Evolutionary conservation across 2,113 vertebrate genomes (phyloP).

Genomic region (Lasiurus cinereus): DNA sequence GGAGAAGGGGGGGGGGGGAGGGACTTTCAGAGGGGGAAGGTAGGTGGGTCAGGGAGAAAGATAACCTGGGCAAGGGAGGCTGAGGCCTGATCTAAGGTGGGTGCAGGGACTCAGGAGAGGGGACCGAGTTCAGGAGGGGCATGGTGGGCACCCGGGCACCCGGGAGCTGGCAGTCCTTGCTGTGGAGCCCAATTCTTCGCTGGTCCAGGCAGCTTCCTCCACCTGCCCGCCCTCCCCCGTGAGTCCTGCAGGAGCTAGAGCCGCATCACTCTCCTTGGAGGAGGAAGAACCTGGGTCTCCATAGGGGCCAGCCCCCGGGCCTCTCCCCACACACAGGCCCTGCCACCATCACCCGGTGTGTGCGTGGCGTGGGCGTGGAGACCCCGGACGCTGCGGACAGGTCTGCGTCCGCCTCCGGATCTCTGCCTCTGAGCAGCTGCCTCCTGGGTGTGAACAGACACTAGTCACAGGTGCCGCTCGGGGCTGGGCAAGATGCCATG

Average conservation of each 20-base stretch:
- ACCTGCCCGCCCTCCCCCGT: too few species aligned
- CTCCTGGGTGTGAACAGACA: background rate
- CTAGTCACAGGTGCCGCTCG: accelerated
- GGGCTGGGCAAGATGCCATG: accelerated
- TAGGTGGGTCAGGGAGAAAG: background rate
- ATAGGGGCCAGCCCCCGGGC: accelerated
- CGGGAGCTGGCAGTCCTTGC: accelerated
- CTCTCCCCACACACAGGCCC: background rate
- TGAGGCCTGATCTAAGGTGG: accelerated
- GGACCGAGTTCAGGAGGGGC: background rate
- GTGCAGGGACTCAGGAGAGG: accelerated
- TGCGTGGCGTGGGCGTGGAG: accelerated
- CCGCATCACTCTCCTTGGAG: background rate
- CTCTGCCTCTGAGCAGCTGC: background rate
- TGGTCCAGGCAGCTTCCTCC: background rate
- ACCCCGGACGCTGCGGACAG: accelerated
- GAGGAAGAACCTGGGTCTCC: background rate
- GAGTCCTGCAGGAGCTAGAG: background rate
- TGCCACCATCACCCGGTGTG: accelerated
- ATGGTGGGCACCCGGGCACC: accelerated
- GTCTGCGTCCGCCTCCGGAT: background rate
- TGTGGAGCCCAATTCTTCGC: accelerated
- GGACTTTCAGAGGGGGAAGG: background rate
- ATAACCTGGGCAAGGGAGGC: accelerated
- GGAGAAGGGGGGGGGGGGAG: too few species aligned